Evolutionary conservation across 2,888 invertebrate species (phyloP).

Genomic region (Poecilus cupreus): DNA sequence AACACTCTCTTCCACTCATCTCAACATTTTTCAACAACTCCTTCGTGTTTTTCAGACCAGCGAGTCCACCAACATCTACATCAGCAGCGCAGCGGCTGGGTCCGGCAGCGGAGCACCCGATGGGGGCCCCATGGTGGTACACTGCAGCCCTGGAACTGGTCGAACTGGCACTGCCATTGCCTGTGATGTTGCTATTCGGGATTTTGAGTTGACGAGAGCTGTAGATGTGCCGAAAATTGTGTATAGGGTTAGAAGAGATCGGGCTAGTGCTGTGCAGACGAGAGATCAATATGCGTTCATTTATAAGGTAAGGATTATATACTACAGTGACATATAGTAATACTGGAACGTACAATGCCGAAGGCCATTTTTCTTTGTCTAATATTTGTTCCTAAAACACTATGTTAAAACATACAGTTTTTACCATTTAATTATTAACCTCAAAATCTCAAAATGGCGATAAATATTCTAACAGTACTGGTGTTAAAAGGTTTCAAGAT

Average conservation of each 20-base stretch:
- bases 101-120: conserved; percentile 66
- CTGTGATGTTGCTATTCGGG: conserved; percentile 90
- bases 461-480: no score
- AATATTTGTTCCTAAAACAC: no score
- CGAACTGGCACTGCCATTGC: conserved; percentile 91
- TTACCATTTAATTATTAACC: no score
- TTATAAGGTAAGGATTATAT: conserved; percentile 81
- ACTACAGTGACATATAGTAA: no score
- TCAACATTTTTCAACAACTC: no score
- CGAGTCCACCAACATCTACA: conserved; percentile 45
- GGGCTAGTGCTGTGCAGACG: conserved; percentile 93
- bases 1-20: no score
- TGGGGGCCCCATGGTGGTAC: conserved; percentile 85
- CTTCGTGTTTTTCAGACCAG: conserved; percentile 45
- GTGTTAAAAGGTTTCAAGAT: no score
- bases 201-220: conserved; percentile 86
- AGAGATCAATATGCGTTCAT: conserved; percentile 94
- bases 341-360: no score
- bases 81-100: conserved; percentile 54
- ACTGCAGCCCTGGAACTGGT: conserved; percentile 94
- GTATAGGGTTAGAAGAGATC: conserved; percentile 87
- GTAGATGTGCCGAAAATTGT: conserved; percentile 93
- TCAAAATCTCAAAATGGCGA: no score
- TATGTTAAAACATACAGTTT: no score
- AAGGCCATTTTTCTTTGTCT: no score